Base-by-base conservation (phyloP, 2,797 vertebrate genomes). In the Pipistrellus pygmaeus region DNA sequence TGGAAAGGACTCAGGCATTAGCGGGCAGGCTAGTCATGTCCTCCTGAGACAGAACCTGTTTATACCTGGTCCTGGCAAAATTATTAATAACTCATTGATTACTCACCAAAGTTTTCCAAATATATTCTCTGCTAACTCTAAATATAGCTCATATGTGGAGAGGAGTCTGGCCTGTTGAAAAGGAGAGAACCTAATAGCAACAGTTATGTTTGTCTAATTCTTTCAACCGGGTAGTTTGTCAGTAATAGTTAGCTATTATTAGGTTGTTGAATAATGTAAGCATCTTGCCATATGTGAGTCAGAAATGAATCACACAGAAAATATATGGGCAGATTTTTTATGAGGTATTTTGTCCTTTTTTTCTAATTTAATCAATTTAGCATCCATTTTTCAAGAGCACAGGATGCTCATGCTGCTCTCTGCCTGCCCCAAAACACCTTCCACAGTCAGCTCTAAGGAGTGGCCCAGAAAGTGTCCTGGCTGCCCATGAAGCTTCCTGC, bases 291-390 rank as follows among this genome's bases (percentile, higher is more conserved):
- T 75, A 20, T 5, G 4, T 11, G 8, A 90, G 9, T 73, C 21
- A 83, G 86, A 88, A 90, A 60, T 51, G 53, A 69, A 76, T 69
- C n/a, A 69, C 38, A 93, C 8, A 32, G 44, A 64, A 95, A 86
- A 64, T 51, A 44, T 0, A 27, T 25, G 11, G 48, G 62, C 5
- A 14, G 13, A 46, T 3, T 8, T 85, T 35, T 90, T 51, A 9
- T 53, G 10, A 62, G 11, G 48, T 32, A 53, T 1, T 78, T 44
- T 46, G 6, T 72, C 44, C 66, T 81, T 60, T 60, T 46, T 7
- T 46, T 18, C 8, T 82, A 12, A 68, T 88, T 91, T 75, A 4
- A 38, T 17, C 35, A 32, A 53, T 38, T 51, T 51, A 66, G 13
- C 11, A 55, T 55, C 25, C 4, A 75, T 30, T 82, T 41, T 80